These are phyloP conservation scores for Festucalex cinctus DNA, from an alignment of 2,113 vertebrate genomes.

Conservation along the genomic window DNA sequence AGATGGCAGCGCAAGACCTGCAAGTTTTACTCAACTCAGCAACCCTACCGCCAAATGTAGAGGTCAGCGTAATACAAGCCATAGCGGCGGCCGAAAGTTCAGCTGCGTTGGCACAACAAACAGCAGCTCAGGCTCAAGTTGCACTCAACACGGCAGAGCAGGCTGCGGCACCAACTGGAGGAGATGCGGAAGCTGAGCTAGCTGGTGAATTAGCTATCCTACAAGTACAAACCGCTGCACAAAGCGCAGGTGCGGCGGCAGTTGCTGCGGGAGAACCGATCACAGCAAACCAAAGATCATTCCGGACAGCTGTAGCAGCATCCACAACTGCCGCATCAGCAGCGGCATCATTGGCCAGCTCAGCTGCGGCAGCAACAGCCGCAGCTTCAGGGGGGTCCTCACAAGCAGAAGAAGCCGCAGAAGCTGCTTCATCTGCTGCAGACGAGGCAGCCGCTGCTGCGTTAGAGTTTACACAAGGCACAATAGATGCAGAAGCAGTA, in stretches of 20 bases:
- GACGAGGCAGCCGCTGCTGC: too few relatives aligned
- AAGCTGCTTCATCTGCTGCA: too few relatives aligned
- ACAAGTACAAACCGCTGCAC: neutral
- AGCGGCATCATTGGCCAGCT: too few relatives aligned
- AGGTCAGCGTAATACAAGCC: neutral
- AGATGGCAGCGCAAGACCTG: neutral
- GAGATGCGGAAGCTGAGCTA: neutral
- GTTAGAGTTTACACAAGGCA: too few relatives aligned
- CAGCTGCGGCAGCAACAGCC: too few relatives aligned
- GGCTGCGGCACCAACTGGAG: neutral
- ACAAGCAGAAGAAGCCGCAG: too few relatives aligned
- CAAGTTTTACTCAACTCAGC: neutral
- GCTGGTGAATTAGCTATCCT: neutral
- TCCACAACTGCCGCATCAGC: too few relatives aligned
- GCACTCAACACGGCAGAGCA: neutral
- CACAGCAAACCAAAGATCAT: too few relatives aligned
- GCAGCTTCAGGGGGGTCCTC: too few relatives aligned
- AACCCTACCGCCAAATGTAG: neutral
- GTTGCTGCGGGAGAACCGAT: neutral
- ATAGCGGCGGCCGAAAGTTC: neutral
- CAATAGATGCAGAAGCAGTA: too few relatives aligned
- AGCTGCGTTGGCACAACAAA: neutral
- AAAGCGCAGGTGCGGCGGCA: neutral
- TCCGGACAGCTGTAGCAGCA: too few relatives aligned
- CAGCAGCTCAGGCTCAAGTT: neutral